A percentile compares a stretch with the other conserved stretches of the same genome.
Conservation (phyloP, 2,113 vertebrate species). For the Xiphophorus hellerii region DNA sequence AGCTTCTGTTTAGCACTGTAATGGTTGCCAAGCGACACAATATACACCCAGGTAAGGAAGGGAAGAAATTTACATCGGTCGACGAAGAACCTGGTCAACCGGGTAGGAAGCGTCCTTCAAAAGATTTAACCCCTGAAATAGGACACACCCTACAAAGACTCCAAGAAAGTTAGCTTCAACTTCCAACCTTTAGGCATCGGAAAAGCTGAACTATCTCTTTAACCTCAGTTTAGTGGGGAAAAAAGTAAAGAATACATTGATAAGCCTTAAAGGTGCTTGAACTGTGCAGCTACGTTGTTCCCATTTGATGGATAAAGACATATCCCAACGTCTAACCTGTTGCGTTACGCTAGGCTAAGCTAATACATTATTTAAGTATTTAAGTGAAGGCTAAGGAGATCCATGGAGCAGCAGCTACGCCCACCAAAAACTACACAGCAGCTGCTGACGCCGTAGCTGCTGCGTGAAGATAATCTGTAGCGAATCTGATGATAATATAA, state of each 20-base stretch:
- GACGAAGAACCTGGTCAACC: no score
- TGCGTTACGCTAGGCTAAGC: slow-evolving; percentile 1
- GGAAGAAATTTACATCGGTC: no score
- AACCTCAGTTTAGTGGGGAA: no score
- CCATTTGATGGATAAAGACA: no score
- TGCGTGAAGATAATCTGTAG: slow-evolving; percentile 11
- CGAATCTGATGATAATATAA: slow-evolving; percentile 35
- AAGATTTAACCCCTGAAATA: no score
- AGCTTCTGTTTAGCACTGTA: no score
- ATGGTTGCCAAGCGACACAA: no score
- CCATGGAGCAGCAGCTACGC: background rate
- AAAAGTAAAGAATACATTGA: no score
- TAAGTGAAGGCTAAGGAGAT: background rate
- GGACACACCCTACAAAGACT: background rate
- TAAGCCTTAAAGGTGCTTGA: no score
- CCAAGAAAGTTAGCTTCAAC: background rate
- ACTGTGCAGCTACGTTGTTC: no score
- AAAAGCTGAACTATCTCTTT: background rate
- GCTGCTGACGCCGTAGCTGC: slow-evolving; percentile 24
- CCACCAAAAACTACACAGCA: background rate
- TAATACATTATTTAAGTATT: background rate
- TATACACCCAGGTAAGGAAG: no score
- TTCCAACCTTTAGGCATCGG: background rate
- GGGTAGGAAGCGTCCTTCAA: no score
- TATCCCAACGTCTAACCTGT: background rate